Percentiles rank a stretch among this genome's conserved stretches.
Evolutionary conservation across 2,888 invertebrate species (phyloP).

Genomic region (Clunio marinus): DNA sequence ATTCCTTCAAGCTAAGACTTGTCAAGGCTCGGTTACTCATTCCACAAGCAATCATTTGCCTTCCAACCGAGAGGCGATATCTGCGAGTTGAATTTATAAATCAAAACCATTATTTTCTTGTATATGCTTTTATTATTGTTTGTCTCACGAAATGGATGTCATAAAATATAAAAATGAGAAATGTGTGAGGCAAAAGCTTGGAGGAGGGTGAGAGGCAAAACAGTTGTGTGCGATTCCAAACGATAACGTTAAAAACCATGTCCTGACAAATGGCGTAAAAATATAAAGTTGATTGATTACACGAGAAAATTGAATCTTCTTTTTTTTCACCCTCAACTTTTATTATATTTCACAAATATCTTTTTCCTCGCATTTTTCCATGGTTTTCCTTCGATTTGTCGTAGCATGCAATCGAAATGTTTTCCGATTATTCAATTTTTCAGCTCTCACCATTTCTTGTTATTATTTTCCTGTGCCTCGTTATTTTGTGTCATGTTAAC

Average conservation of each 20-base stretch:
- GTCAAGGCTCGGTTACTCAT: no score
- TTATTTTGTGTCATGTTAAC: not conserved
- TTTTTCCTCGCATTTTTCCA: no score
- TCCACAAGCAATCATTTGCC: not conserved
- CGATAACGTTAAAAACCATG: not conserved
- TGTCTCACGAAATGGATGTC: not conserved
- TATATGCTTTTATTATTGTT: not conserved
- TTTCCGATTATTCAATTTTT: conserved; percentile 10
- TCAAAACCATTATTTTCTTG: not conserved
- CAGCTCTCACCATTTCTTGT: no score
- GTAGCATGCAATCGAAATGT: not conserved
- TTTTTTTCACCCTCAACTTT: not conserved
- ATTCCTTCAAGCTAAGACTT: no score
- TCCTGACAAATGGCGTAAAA: not conserved
- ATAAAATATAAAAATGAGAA: not conserved
- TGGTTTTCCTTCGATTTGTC: not conserved
- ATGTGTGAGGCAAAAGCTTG: not conserved
- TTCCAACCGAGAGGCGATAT: not conserved
- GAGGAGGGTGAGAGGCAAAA: not conserved
- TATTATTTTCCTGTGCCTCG: no score
- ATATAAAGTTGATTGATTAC: conserved; percentile 6
- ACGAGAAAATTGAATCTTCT: conserved; percentile 11
- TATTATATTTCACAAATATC: no score
- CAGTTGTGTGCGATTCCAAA: not conserved
- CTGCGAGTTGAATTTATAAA: not conserved